Evolutionary conservation across 1,140 invertebrate genomes (phyloP), one percentile per base, ranked within the genome.

Genomic region (Pogonognathellus flavescens): DNA sequence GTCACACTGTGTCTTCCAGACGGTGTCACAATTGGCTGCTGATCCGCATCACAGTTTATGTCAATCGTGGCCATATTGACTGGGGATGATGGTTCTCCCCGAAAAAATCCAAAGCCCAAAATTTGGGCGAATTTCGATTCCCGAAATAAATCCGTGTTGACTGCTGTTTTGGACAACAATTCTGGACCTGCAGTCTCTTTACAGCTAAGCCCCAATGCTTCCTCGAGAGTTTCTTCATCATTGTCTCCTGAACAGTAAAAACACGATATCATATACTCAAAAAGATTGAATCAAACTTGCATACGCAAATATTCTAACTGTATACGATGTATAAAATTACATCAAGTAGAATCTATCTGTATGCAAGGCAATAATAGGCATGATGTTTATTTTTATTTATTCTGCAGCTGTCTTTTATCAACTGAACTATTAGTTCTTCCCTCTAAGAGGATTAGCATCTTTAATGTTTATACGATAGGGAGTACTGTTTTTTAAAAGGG

Each of bases 81-180:
- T 14, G 88, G 88, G 25, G 83, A 80, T 10, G 82, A 7, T 10
- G 82, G 9, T 6, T 83, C 83, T 25, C 53, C 20, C 22, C 60
- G 55, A 53, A 85, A 87, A 6, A 85, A 83, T 0, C 83, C 86
- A 52, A 88, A 86, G 20, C 85, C 86, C 59, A 88, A 59, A 70
- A 87, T 62, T 60, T 88, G 25, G 25, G 87, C 87, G 60, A 88
- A 88, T 60, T 82, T 85, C 18, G 87, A 87, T 4, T 86, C 84
- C 41, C 60, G 52, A 31, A 86, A 84, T 0, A 59, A 59, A 7
- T 55, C 85, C 85, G 76, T 83, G 55, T 25, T 76, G 55, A 41
- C 52, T 81, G 50, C 18, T 59, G 81, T 6, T 84, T 11, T 76
- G 14, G 80, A 9, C 14, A 76, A 59, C 57, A 22, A 76, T 9